phyloP scores from a whole-genome alignment of 2,797 vertebrate genomes.

The Apogon hyalosoma region DNA sequence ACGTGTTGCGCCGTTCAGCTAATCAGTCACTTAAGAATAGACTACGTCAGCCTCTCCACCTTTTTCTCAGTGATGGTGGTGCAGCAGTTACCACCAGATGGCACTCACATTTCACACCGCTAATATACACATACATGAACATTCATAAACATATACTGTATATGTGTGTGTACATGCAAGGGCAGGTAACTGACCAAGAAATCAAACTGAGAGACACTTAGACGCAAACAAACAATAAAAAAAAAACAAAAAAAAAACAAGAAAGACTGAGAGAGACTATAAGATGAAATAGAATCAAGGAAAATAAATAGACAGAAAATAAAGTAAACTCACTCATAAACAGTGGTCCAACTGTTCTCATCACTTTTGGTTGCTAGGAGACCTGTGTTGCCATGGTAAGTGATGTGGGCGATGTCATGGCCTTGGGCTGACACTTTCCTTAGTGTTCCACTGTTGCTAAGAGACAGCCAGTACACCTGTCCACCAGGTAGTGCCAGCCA shows the following conservation, averaged over 20 bases:
- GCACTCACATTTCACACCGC: conserved; percentile 70
- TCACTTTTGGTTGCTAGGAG: conserved; percentile 96
- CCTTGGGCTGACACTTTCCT: conserved; percentile 95
- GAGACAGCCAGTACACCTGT: conserved; percentile 95
- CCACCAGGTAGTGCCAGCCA: conserved; percentile 93
- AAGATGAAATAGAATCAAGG: too few species aligned
- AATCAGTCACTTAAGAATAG: conserved; percentile 43
- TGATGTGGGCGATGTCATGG: conserved; percentile 94
- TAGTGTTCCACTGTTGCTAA: conserved; percentile 94
- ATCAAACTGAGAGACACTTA: not conserved
- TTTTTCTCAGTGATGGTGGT: conserved; percentile 1
- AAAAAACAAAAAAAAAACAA: not conserved
- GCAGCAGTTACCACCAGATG: conserved; percentile 74
- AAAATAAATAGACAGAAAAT: conserved; percentile 21
- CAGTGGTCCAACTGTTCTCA: conserved; percentile 97
- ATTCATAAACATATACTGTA: conserved; percentile 2
- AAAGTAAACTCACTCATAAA: conserved; percentile 92
- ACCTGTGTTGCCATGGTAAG: conserved; percentile 93
- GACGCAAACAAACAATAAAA: not conserved
- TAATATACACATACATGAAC: conserved; percentile 9
- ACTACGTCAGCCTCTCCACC: not conserved
- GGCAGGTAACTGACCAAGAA: conserved; percentile 12
- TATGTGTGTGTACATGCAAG: conserved; percentile 1
- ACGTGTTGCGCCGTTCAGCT: conserved; percentile 50
- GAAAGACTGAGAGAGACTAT: not conserved